These are phyloP conservation scores for Galeopterus variegatus DNA, from an alignment of 2,113 vertebrate genomes.

Conservation along the genomic window DNA sequence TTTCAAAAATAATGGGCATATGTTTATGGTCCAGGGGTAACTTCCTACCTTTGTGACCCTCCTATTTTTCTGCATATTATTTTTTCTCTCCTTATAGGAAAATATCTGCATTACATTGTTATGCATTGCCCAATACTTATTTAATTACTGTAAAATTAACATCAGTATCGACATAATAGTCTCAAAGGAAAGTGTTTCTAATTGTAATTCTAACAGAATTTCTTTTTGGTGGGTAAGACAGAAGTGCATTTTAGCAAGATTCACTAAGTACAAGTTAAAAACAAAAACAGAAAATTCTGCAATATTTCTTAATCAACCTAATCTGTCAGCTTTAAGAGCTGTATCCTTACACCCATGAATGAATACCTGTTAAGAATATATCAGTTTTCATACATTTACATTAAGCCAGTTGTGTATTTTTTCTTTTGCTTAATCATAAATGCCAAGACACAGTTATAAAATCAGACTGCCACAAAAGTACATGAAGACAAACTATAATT, in stretches of 20 bases:
- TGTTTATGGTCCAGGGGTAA: background rate
- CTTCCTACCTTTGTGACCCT: background rate
- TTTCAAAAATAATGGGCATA: slow-evolving; percentile 41
- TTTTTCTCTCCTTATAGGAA: slow-evolving; percentile 19
- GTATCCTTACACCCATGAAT: background rate
- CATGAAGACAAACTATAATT: slow-evolving; percentile 57
- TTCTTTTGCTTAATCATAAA: slow-evolving; percentile 56
- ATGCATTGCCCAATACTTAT: background rate
- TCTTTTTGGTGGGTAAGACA: slow-evolving; percentile 32
- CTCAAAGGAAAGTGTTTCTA: background rate
- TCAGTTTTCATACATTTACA: slow-evolving; percentile 25
- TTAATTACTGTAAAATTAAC: slow-evolving; percentile 28
- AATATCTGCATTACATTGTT: background rate
- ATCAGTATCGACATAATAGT: slow-evolving; percentile 29
- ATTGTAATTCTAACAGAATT: slow-evolving; percentile 13
- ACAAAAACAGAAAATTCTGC: slow-evolving; percentile 5
- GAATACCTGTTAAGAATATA: background rate
- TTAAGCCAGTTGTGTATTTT: background rate
- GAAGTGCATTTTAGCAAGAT: background rate
- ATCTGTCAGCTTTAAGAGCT: background rate
- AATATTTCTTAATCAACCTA: slow-evolving; percentile 9
- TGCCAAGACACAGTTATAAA: slow-evolving; percentile 57
- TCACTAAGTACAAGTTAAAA: slow-evolving; percentile 34
- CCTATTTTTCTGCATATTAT: background rate
- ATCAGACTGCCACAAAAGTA: slow-evolving; percentile 57